Percentiles rank a stretch among this genome's conserved stretches.
Conservation (phyloP, 2,113 vertebrate species). For the Oostethus manadensis region DNA sequence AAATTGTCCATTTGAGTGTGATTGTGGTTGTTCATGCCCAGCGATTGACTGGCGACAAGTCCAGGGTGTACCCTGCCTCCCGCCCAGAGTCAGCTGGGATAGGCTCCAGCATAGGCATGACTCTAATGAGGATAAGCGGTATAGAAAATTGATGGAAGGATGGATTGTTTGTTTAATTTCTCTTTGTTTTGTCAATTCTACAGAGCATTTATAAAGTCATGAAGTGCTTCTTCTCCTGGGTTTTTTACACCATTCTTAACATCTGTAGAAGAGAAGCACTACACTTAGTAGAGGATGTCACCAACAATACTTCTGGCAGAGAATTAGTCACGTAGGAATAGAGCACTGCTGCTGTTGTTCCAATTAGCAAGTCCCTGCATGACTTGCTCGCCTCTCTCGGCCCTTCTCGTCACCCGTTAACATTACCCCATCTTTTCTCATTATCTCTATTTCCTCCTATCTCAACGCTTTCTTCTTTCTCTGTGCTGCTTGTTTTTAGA, state of each 20-base stretch:
- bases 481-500: constrained; percentile 15
- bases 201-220: constrained; percentile 41
- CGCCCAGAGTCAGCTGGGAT: no score
- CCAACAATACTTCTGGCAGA: constrained; percentile 50
- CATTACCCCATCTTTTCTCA: constrained; percentile 47
- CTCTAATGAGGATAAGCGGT: no score
- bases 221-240: constrained; percentile 37
- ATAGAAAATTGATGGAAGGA: no score
- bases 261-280: constrained; percentile 39
- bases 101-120: no score
- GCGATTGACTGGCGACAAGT: no score
- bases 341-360: constrained; percentile 55
- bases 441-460: constrained; percentile 37
- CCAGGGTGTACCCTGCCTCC: no score
- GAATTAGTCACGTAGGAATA: constrained; percentile 62
- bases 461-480: constrained; percentile 15
- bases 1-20: no score
- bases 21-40: no score
- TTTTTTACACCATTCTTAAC: constrained; percentile 41
- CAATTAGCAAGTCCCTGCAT: constrained; percentile 62
- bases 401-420: constrained; percentile 25
- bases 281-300: constrained; percentile 48
- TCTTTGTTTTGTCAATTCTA: constrained; percentile 19
- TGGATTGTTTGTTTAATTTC: neutral
- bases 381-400: constrained; percentile 39